Evolutionary conservation across 2,797 vertebrate genomes (phyloP).

Genomic region (Sparus aurata): DNA sequence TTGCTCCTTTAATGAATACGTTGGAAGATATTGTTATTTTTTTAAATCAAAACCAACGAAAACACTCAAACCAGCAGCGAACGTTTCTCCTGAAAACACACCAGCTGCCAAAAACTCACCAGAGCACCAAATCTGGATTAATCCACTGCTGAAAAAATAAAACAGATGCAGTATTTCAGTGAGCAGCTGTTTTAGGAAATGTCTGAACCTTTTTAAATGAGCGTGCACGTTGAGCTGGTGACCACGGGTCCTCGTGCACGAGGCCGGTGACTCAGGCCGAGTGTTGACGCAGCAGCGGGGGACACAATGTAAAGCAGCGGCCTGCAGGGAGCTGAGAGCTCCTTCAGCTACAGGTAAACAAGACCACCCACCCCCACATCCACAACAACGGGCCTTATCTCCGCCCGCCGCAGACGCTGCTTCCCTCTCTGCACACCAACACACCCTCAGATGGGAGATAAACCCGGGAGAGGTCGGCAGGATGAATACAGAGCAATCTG

Average conservation of each 20-base stretch:
- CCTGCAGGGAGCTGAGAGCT: conserved; percentile 66
- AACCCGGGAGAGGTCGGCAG: conserved; percentile 2
- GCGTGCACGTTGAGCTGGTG: conserved; percentile 16
- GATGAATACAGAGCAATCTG: conserved; percentile 10
- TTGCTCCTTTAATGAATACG: too few species aligned
- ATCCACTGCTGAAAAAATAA: background rate
- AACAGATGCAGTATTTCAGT: background rate
- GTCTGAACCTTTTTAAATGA: background rate
- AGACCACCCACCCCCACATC: conserved; percentile 70
- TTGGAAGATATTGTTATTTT: too few species aligned
- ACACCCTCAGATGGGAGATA: conserved; percentile 30
- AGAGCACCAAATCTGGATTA: background rate
- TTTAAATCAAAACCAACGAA: background rate
- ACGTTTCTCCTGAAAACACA: background rate
- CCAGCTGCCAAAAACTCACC: background rate
- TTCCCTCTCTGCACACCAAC: conserved; percentile 16
- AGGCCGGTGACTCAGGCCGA: conserved; percentile 53
- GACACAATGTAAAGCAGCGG: conserved; percentile 48
- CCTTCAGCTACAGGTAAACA: conserved; percentile 76
- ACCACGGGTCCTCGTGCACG: conserved; percentile 17
- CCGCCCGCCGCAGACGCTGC: conserved; percentile 12
- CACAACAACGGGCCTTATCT: conserved; percentile 58
- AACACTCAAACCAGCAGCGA: background rate
- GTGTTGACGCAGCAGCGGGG: conserved; percentile 67
- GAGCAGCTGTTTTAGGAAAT: background rate